These are phyloP conservation scores for Sphaerophoria rueppellii DNA, from an alignment of 2,888 invertebrate genomes.

Conservation along the genomic window DNA sequence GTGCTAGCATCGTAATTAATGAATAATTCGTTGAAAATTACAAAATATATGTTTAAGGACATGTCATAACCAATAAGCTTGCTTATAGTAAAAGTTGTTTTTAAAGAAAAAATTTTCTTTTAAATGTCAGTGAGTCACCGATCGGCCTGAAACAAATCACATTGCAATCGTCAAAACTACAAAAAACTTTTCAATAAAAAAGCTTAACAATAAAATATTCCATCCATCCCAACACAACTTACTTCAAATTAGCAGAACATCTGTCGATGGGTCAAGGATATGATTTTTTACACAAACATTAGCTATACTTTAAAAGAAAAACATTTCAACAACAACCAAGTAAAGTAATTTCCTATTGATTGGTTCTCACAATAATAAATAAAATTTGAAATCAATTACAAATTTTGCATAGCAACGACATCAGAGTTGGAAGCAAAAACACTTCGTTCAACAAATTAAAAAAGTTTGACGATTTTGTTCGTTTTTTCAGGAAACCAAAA, in stretches of 20 bases:
- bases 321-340: slow-evolving; percentile 45
- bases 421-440: slow-evolving; percentile 51
- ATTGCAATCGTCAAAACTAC: too few relatives aligned
- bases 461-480: slow-evolving; percentile 67
- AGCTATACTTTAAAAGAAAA: slow-evolving; percentile 36
- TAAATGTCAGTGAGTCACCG: too few relatives aligned
- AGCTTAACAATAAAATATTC: too few relatives aligned
- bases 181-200: too few relatives aligned
- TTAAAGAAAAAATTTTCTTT: too few relatives aligned
- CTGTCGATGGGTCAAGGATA: slow-evolving; percentile 19
- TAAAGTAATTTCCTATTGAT: slow-evolving; percentile 46
- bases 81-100: too few relatives aligned
- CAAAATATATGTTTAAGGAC: too few relatives aligned
- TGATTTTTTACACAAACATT: slow-evolving; percentile 37
- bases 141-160: too few relatives aligned
- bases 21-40: too few relatives aligned
- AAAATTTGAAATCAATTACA: slow-evolving; percentile 70
- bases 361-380: slow-evolving; percentile 68
- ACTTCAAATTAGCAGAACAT: neutral
- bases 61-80: too few relatives aligned
- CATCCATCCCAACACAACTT: too few relatives aligned
- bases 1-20: too few relatives aligned
- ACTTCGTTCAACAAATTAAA: slow-evolving; percentile 72
- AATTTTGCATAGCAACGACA: slow-evolving; percentile 72
- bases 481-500: slow-evolving; percentile 64